Conservation (phyloP, 2,797 vertebrate genomes). For the Phyllotis vaccarum region DNA sequence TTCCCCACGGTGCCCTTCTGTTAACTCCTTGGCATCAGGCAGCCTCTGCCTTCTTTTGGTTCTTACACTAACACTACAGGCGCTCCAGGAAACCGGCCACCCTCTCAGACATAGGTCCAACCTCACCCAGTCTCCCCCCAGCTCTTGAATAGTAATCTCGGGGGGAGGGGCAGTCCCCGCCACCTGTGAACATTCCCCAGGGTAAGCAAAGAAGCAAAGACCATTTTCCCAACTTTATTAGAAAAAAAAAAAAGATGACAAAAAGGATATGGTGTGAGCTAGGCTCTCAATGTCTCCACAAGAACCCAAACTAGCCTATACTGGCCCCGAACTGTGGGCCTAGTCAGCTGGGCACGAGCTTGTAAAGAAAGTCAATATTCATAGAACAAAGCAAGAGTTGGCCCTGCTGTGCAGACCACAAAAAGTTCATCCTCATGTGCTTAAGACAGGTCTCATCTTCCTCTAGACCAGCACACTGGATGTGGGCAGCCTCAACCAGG, state of each 20-base stretch:
- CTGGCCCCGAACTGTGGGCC: not conserved
- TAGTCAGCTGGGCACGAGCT: not conserved
- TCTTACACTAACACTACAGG: not conserved
- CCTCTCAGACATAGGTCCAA: not conserved
- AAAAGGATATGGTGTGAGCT: slow-evolving; percentile 31
- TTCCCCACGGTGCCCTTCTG: not conserved
- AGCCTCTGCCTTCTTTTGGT: not conserved
- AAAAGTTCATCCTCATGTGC: slow-evolving; percentile 20
- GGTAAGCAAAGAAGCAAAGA: slow-evolving; percentile 23
- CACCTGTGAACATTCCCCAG: fast-evolving
- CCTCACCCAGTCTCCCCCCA: not conserved
- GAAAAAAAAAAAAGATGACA: slow-evolving; percentile 79
- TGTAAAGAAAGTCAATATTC: slow-evolving; percentile 82
- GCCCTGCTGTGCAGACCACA: slow-evolving; percentile 57
- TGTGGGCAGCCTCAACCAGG: not conserved
- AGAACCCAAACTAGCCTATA: not conserved
- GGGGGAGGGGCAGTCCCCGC: too few relatives aligned
- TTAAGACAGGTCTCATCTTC: not conserved
- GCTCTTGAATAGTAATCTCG: not conserved
- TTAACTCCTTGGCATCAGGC: not conserved
- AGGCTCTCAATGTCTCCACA: not conserved
- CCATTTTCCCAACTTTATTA: slow-evolving; percentile 78
- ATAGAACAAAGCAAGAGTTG: slow-evolving; percentile 84
- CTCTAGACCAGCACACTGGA: not conserved
- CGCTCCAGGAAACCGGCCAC: not conserved